A percentile compares a stretch with the other conserved stretches of the same genome.
Conservation (phyloP, 2,888 invertebrate genomes). For the Sinelater perroti region DNA sequence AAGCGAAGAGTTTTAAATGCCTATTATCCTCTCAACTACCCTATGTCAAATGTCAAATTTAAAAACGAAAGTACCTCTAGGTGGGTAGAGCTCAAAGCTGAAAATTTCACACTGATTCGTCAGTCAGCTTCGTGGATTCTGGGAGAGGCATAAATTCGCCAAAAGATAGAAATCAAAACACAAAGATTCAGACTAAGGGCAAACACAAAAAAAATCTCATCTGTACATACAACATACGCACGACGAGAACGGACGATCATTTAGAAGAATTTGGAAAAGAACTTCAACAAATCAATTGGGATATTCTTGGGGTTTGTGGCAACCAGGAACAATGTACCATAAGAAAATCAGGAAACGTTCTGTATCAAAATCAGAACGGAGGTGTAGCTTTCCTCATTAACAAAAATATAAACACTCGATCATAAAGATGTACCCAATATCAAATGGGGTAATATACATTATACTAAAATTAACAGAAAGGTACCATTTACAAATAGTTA, state of each 20-base stretch:
- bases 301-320: no score
- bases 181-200: background rate
- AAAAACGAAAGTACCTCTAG: conserved; percentile 1
- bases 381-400: no score
- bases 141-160: background rate
- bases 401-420: no score
- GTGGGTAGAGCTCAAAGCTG: background rate
- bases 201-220: background rate
- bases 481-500: no score
- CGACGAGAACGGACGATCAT: conserved; percentile 3
- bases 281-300: background rate
- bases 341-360: no score
- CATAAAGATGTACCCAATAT: no score
- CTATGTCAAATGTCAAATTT: no score
- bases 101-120: background rate
- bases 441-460: no score
- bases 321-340: no score
- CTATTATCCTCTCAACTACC: background rate
- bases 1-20: no score
- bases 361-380: no score
- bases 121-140: conserved; percentile 4
- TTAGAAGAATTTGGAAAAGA: conserved; percentile 1
- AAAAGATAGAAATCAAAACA: background rate
- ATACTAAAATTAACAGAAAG: no score
- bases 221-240: background rate